These are phyloP conservation scores for Solea senegalensis DNA, from an alignment of 2,113 vertebrate genomes.

Conservation along the genomic window DNA sequence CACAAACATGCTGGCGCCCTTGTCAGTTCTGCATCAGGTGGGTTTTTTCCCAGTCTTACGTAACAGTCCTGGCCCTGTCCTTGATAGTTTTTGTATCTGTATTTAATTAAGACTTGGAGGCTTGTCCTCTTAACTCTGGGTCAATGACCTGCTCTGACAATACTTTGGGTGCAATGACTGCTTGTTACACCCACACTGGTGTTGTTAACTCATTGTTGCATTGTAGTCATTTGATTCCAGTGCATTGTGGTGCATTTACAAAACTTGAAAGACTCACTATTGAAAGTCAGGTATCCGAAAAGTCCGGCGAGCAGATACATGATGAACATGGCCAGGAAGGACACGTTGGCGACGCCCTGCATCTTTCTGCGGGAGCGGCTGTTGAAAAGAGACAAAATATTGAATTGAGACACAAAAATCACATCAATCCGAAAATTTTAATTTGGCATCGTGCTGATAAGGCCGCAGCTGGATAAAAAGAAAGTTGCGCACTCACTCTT, in stretches of 20 bases:
- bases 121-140: neutral
- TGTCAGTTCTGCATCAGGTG: conserved; percentile 23
- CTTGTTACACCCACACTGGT: conserved; percentile 4
- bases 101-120: conserved; percentile 5
- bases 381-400: neutral
- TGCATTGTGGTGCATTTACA: neutral
- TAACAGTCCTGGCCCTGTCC: conserved; percentile 27
- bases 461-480: neutral
- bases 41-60: conserved; percentile 51
- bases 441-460: neutral
- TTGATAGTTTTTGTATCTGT: neutral
- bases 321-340: conserved; percentile 96
- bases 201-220: neutral
- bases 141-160: neutral
- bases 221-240: too few relatives aligned
- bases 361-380: conserved; percentile 94
- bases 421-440: neutral
- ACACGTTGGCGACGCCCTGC: conserved; percentile 96
- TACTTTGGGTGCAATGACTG: neutral
- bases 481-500: conserved; percentile 83
- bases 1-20: neutral
- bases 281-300: conserved; percentile 98
- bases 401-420: neutral
- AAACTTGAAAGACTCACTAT: conserved; percentile 79
- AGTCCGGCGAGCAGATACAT: conserved; percentile 98